Conservation (phyloP, 2,113 vertebrate genomes). For the Anguilla japonica region DNA sequence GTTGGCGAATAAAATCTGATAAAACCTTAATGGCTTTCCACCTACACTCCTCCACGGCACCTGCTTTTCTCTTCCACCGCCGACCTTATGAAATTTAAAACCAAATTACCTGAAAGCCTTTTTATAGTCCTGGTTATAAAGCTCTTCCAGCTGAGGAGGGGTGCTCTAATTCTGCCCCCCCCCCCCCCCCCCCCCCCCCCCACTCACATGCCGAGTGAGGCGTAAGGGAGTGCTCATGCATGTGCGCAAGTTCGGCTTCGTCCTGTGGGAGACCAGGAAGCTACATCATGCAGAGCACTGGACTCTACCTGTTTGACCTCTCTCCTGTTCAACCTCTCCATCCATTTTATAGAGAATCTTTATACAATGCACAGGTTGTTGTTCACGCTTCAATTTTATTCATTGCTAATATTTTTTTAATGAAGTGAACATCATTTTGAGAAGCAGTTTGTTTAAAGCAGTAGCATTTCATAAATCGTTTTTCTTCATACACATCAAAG, state of each 20-base stretch:
- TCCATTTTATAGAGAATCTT: background rate
- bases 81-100: constrained; percentile 1
- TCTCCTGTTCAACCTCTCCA: background rate
- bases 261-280: background rate
- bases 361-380: too few species aligned
- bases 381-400: too few species aligned
- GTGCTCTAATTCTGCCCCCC: background rate
- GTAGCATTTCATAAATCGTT: background rate
- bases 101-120: constrained; percentile 11
- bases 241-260: background rate
- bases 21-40: constrained; percentile 1
- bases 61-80: background rate
- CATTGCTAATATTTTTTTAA: background rate
- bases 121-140: background rate
- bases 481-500: background rate
- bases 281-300: background rate
- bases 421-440: background rate
- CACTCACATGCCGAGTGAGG: too few species aligned
- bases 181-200: too few species aligned
- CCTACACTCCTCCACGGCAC: background rate
- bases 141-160: background rate
- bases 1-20: background rate
- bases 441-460: background rate
- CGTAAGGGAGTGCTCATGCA: too few species aligned
- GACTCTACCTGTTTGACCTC: background rate